These are phyloP conservation scores for Osmerus mordax DNA, from an alignment of 2,113 vertebrate genomes.

Conservation along the genomic window DNA sequence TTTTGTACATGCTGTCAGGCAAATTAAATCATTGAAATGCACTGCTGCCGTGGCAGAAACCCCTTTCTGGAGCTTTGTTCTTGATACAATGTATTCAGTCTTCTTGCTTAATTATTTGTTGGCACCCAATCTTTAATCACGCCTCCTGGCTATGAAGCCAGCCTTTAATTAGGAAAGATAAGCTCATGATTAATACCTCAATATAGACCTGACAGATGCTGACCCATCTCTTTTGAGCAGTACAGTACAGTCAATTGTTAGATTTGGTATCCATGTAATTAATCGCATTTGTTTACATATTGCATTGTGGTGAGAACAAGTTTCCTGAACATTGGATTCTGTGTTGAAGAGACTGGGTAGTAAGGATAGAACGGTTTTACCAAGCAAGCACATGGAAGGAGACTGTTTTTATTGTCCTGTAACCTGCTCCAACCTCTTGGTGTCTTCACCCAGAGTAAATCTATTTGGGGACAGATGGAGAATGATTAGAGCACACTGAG, in stretches of 20 bases:
- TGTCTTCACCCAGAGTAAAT: background rate
- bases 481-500: background rate
- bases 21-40: background rate
- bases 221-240: background rate
- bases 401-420: background rate
- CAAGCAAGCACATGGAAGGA: background rate
- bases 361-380: no score
- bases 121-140: background rate
- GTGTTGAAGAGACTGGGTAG: no score
- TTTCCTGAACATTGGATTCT: no score
- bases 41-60: no score
- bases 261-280: background rate
- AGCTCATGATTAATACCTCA: slow-evolving; percentile 25
- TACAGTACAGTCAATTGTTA: background rate
- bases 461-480: background rate
- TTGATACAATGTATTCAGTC: background rate
- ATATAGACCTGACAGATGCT: background rate
- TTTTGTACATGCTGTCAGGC: no score
- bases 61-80: background rate
- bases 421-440: background rate
- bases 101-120: background rate
- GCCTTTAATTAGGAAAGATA: slow-evolving; percentile 28
- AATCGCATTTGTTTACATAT: background rate
- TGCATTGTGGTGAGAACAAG: no score
- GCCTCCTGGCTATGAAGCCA: background rate